Conservation (phyloP, 2,113 vertebrate genomes). For the Echinops telfairi region DNA sequence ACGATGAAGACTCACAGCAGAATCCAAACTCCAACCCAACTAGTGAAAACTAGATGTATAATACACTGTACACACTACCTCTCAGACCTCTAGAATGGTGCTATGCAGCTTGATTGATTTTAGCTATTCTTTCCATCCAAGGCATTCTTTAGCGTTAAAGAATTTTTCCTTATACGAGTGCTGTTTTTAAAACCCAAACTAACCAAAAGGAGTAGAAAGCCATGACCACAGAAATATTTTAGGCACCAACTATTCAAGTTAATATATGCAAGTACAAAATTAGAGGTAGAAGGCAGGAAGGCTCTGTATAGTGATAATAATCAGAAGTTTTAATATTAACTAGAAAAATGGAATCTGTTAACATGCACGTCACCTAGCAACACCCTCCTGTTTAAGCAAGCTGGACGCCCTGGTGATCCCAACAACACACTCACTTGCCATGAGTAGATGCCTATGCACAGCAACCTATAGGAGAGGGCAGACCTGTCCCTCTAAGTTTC, state of each 20-base stretch:
- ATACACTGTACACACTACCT: background rate
- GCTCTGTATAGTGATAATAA: background rate
- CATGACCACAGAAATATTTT: background rate
- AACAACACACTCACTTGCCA: too few relatives aligned
- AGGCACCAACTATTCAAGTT: background rate
- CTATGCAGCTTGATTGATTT: background rate
- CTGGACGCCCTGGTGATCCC: background rate
- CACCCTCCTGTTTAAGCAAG: background rate
- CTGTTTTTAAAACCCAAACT: slow-evolving; percentile 33
- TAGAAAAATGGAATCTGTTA: background rate
- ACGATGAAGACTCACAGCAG: background rate
- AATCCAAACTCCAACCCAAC: background rate
- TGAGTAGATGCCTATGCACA: too few relatives aligned
- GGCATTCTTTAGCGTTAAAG: background rate
- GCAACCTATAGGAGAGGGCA: too few relatives aligned
- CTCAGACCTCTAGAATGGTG: background rate
- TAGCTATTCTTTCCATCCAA: slow-evolving; percentile 32
- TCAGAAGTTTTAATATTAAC: background rate
- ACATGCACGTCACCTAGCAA: background rate
- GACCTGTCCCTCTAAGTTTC: too few relatives aligned
- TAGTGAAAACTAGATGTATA: slow-evolving; percentile 18
- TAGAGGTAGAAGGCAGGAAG: slow-evolving; percentile 27
- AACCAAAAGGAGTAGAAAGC: background rate
- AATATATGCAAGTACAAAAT: background rate
- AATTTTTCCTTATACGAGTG: background rate